Percentiles rank a stretch among this genome's conserved stretches.
phyloP scores from a whole-genome alignment of 2,888 invertebrate species.

The Amblyjoppa proteus region DNA sequence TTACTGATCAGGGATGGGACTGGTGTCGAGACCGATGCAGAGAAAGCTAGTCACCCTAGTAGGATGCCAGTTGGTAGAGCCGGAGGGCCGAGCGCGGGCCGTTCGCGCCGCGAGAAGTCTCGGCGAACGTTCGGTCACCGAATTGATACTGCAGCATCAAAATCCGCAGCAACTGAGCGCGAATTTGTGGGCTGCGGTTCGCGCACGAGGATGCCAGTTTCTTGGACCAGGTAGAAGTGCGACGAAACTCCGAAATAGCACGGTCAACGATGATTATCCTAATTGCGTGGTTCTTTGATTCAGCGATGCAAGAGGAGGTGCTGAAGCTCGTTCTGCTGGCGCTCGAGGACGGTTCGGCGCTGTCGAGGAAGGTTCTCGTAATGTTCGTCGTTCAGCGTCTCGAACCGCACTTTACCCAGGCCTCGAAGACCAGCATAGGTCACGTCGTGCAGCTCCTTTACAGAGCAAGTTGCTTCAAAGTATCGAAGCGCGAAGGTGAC shows the following conservation, averaged over 20 bases:
- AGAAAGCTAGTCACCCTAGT: constrained; percentile 96
- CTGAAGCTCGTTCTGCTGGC: constrained; percentile 96
- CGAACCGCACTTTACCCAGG: constrained; percentile 97
- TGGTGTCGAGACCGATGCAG: constrained; percentile 96
- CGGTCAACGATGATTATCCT: not conserved
- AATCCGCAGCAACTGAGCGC: constrained; percentile 97
- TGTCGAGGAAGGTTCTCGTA: constrained; percentile 97
- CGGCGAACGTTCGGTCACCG: constrained; percentile 97
- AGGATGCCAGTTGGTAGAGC: constrained; percentile 96
- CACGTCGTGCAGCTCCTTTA: constrained; percentile 99
- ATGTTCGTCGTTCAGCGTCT: constrained; percentile 99
- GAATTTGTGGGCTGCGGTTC: constrained; percentile 98
- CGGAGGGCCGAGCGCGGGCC: constrained; percentile 93
- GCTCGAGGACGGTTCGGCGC: constrained; percentile 96
- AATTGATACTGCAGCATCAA: constrained; percentile 97
- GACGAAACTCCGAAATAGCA: not conserved
- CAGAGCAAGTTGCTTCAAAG: constrained; percentile 99
- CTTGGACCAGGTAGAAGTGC: constrained; percentile 92
- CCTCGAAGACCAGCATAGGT: constrained; percentile 99
- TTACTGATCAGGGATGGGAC: constrained; percentile 77
- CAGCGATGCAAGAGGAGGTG: constrained; percentile 99
- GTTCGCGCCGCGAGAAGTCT: constrained; percentile 95
- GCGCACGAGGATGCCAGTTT: constrained; percentile 99
- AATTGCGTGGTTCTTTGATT: not conserved
- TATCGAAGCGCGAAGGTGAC: constrained; percentile 97